phyloP scores from a whole-genome alignment of 2,797 vertebrate species.

The Rhinogobio ventralis region DNA sequence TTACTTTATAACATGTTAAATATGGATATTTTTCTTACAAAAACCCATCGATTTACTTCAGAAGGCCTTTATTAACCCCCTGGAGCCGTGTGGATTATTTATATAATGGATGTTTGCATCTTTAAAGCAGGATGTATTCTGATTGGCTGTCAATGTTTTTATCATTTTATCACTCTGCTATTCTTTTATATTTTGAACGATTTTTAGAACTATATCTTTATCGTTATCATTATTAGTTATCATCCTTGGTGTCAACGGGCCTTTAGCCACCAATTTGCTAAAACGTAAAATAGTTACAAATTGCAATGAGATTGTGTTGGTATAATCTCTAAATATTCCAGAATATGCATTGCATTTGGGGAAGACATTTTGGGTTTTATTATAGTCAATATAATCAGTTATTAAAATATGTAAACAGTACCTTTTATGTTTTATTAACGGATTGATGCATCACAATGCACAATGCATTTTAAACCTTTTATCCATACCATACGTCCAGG shows the following conservation, averaged over 20 bases:
- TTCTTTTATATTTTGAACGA: neutral
- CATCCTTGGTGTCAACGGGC: neutral
- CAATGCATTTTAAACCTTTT: neutral
- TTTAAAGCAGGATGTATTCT: neutral
- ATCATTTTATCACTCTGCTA: neutral
- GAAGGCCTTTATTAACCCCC: too few species aligned
- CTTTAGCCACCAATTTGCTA: neutral
- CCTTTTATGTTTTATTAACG: neutral
- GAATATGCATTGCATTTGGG: too few species aligned
- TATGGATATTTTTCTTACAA: too few species aligned
- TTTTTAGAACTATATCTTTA: neutral
- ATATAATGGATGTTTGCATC: neutral
- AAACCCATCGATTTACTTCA: too few species aligned
- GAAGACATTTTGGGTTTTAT: too few species aligned
- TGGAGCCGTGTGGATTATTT: too few species aligned
- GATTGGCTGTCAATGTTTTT: neutral
- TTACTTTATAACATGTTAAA: too few species aligned
- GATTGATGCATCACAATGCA: neutral
- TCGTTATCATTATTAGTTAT: neutral
- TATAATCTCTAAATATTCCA: too few species aligned
- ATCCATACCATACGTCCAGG: neutral
- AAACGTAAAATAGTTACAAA: neutral
- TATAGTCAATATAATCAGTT: too few species aligned
- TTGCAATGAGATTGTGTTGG: neutral
- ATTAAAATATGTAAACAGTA: neutral